phyloP scores from a whole-genome alignment of 2,113 vertebrate genomes.

The Bos taurus region DNA sequence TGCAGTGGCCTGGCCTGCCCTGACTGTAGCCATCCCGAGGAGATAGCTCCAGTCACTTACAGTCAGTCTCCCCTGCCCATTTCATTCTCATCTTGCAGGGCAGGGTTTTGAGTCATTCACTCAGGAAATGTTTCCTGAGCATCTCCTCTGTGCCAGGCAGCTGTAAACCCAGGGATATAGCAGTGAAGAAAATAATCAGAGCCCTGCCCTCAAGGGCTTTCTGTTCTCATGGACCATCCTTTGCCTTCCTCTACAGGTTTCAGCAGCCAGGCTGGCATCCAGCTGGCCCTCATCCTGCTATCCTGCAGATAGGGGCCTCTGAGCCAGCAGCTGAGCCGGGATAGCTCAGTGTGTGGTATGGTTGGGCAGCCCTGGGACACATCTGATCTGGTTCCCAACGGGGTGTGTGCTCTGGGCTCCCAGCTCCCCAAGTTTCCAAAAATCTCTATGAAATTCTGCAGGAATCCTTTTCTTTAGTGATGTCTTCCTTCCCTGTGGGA shows the following conservation, averaged over 20 bases:
- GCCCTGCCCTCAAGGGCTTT: not conserved
- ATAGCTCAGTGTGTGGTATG: rapidly evolving
- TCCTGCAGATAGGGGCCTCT: not conserved
- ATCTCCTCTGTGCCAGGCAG: not conserved
- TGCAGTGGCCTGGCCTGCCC: not conserved
- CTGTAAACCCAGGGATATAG: not conserved
- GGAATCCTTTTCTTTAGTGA: not conserved
- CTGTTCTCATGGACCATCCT: not conserved
- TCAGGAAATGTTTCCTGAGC: not conserved
- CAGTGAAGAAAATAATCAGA: not conserved
- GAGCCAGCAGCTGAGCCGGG: not conserved
- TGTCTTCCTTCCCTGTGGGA: not conserved
- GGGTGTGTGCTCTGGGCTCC: not conserved
- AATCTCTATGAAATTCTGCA: not conserved
- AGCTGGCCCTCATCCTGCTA: not conserved
- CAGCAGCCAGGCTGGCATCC: not conserved
- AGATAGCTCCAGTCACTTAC: not conserved
- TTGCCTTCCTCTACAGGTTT: not conserved
- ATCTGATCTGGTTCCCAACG: not conserved
- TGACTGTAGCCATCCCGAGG: not conserved
- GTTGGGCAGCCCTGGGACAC: not conserved
- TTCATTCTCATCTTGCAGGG: not conserved
- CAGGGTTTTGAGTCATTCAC: not conserved
- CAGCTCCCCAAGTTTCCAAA: not conserved
- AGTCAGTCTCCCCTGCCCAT: not conserved